Base-by-base conservation (phyloP, 2,888 invertebrate genomes). In the Cheilosia vulpina region DNA sequence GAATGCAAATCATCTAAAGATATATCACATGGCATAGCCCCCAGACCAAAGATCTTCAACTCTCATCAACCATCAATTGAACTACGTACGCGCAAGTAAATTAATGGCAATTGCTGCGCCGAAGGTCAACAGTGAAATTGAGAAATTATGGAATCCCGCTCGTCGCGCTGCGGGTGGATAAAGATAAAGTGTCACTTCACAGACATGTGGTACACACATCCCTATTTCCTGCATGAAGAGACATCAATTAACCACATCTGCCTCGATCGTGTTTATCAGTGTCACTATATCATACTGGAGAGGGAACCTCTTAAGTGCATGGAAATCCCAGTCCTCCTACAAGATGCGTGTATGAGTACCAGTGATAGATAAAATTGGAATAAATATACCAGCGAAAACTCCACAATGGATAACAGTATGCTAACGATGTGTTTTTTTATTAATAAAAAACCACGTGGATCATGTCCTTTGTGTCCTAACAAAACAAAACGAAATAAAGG, bases 181-280 rank as follows among this genome's bases (percentile, higher is more conserved):
- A 73, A 27, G 21, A 58, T 72, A n/a, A 31, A 52, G 13, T 43
- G 76, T 31, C 17, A 52, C 41, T 55, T 43, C 24, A 47, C 43
- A 34, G 68, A 60, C 69, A 83, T 83, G 83, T 83, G 78, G 78
- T 68, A 73, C 68, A 73, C 55, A 73, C 55, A 66, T 73, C 66
- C 60, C 52, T 79, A 68, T 79, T 66, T 82, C 71, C 60, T 66
- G 43, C 34, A 65, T 55, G 41, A 34, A 62, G 52, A 50, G 45
- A 69, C 68, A 69, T 50, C 78, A 73, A 78, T 83, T 79, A 83
- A 83, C 79, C 79, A 83, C 83, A 83, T 79, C 83, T 83, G 83
- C 79, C 34, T 47, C 24, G 68, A 63, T 73, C 41, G 45, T 78
- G 63, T 65, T 73, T 73, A 73, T 79, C 65, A 53, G 41, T 60